Conservation (phyloP, 2,797 vertebrate species). For the Capromys pilorides region DNA sequence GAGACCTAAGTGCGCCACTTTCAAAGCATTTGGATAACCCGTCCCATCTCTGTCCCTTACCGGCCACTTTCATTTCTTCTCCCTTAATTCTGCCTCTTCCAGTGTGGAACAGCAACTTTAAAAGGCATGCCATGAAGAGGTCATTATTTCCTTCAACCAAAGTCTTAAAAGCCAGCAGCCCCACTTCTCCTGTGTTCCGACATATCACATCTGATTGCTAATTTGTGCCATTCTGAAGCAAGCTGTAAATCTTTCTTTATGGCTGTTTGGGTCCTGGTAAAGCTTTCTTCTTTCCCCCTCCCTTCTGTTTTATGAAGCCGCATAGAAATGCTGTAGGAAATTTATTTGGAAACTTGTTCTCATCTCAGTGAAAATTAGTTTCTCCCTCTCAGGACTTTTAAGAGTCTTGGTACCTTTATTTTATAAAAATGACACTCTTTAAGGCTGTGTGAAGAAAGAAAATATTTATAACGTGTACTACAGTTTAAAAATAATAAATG, state of each 20-base stretch:
- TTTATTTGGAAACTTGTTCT: conserved; percentile 53
- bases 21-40: conserved; percentile 1
- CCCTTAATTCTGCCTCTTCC: not conserved
- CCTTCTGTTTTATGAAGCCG: conserved; percentile 59
- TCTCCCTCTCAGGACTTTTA: conserved; percentile 29
- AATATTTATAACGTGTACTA: conserved; percentile 55
- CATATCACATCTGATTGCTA: conserved; percentile 65
- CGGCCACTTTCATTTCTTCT: conserved; percentile 43
- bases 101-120: conserved; percentile 20
- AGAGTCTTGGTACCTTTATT: conserved; percentile 29
- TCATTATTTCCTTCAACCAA: conserved; percentile 66
- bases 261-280: conserved; percentile 36
- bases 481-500: conserved; percentile 37
- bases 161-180: conserved; percentile 43
- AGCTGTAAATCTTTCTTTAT: conserved; percentile 69
- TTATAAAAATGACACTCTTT: not conserved
- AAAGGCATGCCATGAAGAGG: conserved; percentile 51
- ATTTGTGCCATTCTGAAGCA: conserved; percentile 65
- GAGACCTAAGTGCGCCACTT: not conserved
- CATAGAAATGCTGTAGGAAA: conserved; percentile 28
- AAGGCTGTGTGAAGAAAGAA: conserved; percentile 55
- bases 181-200: conserved; percentile 25
- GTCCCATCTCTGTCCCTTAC: not conserved
- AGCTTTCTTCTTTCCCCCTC: not conserved
- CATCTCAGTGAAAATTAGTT: conserved; percentile 61